Evolutionary conservation across 2,797 vertebrate species (phyloP).

Genomic region (Spheniscus humboldti): DNA sequence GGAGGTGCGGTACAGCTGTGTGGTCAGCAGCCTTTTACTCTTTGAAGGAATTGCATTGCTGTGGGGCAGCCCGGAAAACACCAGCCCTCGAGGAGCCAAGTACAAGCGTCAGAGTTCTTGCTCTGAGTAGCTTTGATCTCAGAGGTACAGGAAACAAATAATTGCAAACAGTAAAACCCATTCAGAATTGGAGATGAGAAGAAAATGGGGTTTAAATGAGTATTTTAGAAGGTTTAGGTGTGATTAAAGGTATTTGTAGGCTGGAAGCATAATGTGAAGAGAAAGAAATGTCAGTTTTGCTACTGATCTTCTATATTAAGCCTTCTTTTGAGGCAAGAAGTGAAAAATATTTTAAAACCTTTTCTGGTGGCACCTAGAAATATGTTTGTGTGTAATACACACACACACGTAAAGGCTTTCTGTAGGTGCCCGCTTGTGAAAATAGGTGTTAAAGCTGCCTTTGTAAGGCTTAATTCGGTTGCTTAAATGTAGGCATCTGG

Average conservation of each 20-base stretch:
- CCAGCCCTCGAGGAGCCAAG: background rate
- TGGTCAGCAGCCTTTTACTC: background rate
- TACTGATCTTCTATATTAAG: background rate
- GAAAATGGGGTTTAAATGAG: background rate
- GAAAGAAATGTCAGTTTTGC: background rate
- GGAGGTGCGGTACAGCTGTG: background rate
- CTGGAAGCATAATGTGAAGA: background rate
- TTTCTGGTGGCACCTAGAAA: background rate
- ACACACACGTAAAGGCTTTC: background rate
- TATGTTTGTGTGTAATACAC: background rate
- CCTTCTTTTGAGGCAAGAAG: background rate
- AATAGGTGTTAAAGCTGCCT: background rate
- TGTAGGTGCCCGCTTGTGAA: background rate
- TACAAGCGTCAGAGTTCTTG: background rate
- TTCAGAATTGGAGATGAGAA: background rate
- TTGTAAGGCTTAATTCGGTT: background rate
- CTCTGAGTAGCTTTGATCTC: background rate
- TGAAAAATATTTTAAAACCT: background rate
- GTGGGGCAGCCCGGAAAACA: background rate
- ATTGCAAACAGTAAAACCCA: background rate
- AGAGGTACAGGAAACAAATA: background rate
- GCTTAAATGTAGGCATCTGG: background rate
- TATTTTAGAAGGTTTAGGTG: background rate
- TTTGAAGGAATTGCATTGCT: background rate
- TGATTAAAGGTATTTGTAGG: background rate